These are phyloP conservation scores for Allochrocebus solatus DNA, from an alignment of 2,797 vertebrate species.

Conservation along the genomic window DNA sequence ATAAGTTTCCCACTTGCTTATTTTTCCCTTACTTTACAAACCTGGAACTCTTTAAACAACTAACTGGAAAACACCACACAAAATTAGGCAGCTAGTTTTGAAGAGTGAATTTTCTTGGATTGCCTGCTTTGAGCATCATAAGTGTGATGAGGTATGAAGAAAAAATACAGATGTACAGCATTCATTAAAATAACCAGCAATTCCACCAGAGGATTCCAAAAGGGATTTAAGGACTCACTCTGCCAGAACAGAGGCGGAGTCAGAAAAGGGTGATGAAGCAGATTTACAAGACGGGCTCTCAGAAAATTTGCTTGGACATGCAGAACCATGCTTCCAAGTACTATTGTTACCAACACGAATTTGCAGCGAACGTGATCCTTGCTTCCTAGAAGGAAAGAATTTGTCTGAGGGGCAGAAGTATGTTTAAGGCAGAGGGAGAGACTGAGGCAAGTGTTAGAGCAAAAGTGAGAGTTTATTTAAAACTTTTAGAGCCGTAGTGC, in stretches of 20 bases:
- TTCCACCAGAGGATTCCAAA: neutral
- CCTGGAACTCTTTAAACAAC: neutral
- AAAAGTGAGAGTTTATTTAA: neutral
- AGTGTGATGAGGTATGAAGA: neutral
- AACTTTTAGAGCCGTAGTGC: neutral
- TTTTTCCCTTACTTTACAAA: slow-evolving; percentile 9
- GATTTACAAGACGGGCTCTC: neutral
- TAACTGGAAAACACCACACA: neutral
- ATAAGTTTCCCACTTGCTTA: neutral
- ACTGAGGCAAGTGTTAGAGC: neutral
- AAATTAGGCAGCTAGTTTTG: neutral
- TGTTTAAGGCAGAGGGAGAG: neutral
- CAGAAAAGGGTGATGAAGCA: neutral
- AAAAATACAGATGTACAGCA: neutral
- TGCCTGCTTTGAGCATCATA: neutral
- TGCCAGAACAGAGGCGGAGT: neutral
- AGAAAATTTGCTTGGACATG: neutral
- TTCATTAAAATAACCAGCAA: neutral
- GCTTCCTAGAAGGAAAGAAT: neutral
- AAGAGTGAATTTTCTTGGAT: neutral
- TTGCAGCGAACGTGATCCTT: neutral
- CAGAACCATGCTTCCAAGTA: neutral
- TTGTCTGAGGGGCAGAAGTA: neutral
- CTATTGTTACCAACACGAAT: neutral
- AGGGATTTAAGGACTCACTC: neutral